Base-by-base conservation (phyloP, 2,888 invertebrate genomes). In the Drosophila emarginata region DNA sequence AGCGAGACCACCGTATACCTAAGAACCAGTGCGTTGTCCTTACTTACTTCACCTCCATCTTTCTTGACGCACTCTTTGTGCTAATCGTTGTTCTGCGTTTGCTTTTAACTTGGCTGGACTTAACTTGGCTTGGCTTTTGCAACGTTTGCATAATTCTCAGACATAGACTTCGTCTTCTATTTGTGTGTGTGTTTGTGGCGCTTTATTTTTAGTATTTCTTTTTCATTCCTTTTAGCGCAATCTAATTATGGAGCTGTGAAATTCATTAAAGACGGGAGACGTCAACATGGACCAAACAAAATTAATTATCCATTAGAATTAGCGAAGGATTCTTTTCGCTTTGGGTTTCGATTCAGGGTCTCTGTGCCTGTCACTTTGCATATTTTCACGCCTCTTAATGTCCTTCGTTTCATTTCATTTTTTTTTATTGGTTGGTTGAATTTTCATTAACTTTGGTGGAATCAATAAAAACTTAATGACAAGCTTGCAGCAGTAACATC, bases 261-360 rank as follows among this genome's bases (percentile, higher is more conserved):
- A 82, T 85, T 82, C 85, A 85, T 82, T 82, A 85, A 76, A 67
- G 59, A 57, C 64, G 53, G 77, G 28, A 39, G 15, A 15, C 50
- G 61, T 11, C 4, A 57, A 77, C 77, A 76, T 36, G 58, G 51
- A 71, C 80, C 72, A 68, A 74, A 70, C 65, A 72, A 79, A 85
- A 82, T 82, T 82, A 82, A 82, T 82, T 82, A 85, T 85, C 85
- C 79, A 73, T 84, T 77, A 72, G 79, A 70, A 82, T 82, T 79
- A 80, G 82, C 64, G 67, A 32, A 53, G 56, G 77, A 73, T 64
- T 63, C 52, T 21, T 60, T 40, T 63, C 52, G 15, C 60, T 40
- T 45, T 50, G 54, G 56, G 11, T 52, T 52, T 64, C 4, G 18
- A 21, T 18, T 21, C 12, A 21, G 45, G 45, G 45, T 12, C 45